Evolutionary conservation across 2,888 invertebrate species (phyloP), one percentile per base, ranked within the genome.

Genomic region (Eupithecia inturbata): DNA sequence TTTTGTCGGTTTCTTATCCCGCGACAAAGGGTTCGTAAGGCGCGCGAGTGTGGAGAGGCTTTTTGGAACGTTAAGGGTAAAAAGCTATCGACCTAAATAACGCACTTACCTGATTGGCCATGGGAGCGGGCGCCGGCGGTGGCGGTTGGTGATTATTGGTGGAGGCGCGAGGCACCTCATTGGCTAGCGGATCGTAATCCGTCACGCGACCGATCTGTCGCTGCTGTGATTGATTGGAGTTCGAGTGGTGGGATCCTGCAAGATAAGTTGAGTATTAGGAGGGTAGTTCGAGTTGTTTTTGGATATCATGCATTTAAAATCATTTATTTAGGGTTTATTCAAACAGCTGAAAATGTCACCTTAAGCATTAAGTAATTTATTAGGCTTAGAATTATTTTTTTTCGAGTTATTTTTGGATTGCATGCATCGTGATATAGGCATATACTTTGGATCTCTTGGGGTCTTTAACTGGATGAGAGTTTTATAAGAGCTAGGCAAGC

Each of bases 141-240:
- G 63, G 69, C 7, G 67, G 73, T 28, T 68, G 72, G 33, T 70
- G 73, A n/a, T 74, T 68, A 41, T 77, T 83, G 75, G 85, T 89
- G 67, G 83, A 75, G 14, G 74, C 68, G 26, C 68, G 87, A 0
- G 87, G 89, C 70, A 84, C 82, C 70, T 94, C 93, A 71, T 88
- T 88, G 66, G 92, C 98, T 71, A 99, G 95, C 2, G 99, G 99
- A 92, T 99, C 99, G 88, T 99, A 97, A 89, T 99, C 99, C 41
- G 97, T 97, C 79, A 99, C 97, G n/a, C 98, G 98, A 4, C 98
- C 98, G 85, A 98, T 97, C 85, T 96, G 96, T 78, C 97, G 91
- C 82, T 94, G 92, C 87, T 86, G 92, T 1, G 82, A 83, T 1
- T 77, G 81, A n/a, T 70, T 78, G 79, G 78, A 28, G 26, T 70